Evolutionary conservation across 2,888 invertebrate species (phyloP).

Genomic region (Drosophila demipolita): DNA sequence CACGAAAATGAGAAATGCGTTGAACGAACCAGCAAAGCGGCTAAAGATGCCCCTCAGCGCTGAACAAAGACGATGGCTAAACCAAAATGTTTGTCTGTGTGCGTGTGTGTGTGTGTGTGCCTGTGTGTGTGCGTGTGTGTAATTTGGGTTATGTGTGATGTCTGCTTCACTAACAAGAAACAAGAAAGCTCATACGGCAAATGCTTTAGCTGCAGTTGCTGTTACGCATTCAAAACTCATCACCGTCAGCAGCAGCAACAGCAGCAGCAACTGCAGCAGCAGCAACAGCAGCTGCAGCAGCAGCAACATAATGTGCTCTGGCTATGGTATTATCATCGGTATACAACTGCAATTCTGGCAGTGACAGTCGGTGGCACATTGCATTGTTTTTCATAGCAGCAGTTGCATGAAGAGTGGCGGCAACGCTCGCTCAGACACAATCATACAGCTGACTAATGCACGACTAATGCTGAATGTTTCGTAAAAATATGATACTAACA

Average conservation of each 20-base stretch:
- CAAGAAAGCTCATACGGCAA: slow-evolving; percentile 49
- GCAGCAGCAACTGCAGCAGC: slow-evolving; percentile 38
- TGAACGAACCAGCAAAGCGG: slow-evolving; percentile 77
- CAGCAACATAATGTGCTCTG: slow-evolving; percentile 24
- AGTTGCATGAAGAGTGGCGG: slow-evolving; percentile 25
- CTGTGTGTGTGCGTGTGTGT: slow-evolving; percentile 2
- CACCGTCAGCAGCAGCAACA: slow-evolving; percentile 54
- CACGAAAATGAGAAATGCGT: slow-evolving; percentile 81
- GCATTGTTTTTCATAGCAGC: slow-evolving; percentile 50
- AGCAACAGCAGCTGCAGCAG: slow-evolving; percentile 23
- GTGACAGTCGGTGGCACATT: slow-evolving; percentile 47
- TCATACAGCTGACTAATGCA: slow-evolving; percentile 57
- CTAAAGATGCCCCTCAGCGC: slow-evolving; percentile 51
- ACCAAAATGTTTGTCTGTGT: slow-evolving; percentile 10
- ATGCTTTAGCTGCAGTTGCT: slow-evolving; percentile 43
- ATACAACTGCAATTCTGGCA: slow-evolving; percentile 43
- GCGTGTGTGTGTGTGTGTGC: slow-evolving; percentile 1
- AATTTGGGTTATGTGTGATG: not conserved
- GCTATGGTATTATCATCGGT: slow-evolving; percentile 42
- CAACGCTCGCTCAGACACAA: slow-evolving; percentile 54
- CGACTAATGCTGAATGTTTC: slow-evolving; percentile 50
- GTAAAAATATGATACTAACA: slow-evolving; percentile 42
- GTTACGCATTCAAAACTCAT: slow-evolving; percentile 75
- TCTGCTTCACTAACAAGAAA: slow-evolving; percentile 44
- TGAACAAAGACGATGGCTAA: slow-evolving; percentile 27